phyloP scores from a whole-genome alignment of 2,797 vertebrate genomes.

The Buceros bicornis region DNA sequence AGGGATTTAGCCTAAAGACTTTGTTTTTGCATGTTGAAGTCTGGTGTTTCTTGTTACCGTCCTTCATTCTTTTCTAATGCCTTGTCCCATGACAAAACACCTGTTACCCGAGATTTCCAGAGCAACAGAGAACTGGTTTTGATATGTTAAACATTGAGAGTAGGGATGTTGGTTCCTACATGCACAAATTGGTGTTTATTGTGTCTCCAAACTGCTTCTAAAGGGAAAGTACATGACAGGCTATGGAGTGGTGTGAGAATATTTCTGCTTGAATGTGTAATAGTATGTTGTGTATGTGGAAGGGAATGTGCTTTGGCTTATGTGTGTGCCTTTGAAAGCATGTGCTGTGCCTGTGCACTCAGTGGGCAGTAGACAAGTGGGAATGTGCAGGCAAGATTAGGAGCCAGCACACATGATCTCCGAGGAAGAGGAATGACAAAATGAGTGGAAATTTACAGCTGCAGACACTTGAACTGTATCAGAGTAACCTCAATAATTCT shows the following conservation, averaged over 20 bases:
- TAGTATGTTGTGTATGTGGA: background rate
- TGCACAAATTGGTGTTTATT: background rate
- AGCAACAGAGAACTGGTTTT: background rate
- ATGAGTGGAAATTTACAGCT: constrained; percentile 51
- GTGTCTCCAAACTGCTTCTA: background rate
- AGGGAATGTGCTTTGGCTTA: background rate
- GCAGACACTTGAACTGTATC: constrained; percentile 25
- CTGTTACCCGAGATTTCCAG: background rate
- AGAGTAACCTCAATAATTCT: constrained; percentile 40
- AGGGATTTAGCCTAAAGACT: constrained; percentile 6
- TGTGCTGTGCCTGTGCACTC: background rate
- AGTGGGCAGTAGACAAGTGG: background rate
- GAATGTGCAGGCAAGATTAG: background rate
- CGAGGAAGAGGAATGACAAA: constrained; percentile 5
- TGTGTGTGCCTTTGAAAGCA: background rate
- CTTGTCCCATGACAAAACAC: constrained; percentile 44
- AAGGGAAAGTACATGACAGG: background rate
- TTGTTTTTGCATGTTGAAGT: constrained; percentile 19
- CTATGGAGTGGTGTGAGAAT: background rate
- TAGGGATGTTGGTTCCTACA: background rate
- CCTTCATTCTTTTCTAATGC: constrained; percentile 41
- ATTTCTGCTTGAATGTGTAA: background rate
- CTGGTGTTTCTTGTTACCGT: background rate
- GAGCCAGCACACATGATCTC: background rate
- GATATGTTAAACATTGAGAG: background rate